A percentile compares a stretch with the other conserved stretches of the same genome.
Evolutionary conservation across 2,888 invertebrate species (phyloP).

Genomic region (Drosophila meridionalis): DNA sequence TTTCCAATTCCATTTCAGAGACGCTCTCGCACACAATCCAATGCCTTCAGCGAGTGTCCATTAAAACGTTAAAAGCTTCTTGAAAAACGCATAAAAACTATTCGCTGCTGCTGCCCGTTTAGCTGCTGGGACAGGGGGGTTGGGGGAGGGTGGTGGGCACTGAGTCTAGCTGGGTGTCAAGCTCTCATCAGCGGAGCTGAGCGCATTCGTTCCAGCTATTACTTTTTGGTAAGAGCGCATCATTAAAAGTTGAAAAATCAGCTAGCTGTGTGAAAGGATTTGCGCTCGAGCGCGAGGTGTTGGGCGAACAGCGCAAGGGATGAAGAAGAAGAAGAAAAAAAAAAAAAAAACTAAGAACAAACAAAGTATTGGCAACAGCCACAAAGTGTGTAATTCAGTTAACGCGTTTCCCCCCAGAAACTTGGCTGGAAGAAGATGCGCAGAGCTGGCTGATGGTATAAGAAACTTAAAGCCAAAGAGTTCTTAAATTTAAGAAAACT

Average conservation of each 20-base stretch:
- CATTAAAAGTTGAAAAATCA: conserved; percentile 79
- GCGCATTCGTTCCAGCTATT: conserved; percentile 34
- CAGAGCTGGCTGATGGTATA: not conserved
- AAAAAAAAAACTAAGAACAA: not conserved
- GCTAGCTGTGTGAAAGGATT: conserved; percentile 56
- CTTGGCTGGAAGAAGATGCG: not conserved
- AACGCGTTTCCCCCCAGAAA: not conserved
- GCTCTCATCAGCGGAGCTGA: not conserved
- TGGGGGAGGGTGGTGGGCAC: no score
- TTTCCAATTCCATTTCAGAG: conserved; percentile 19
- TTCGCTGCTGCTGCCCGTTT: conserved; percentile 29
- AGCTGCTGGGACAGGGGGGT: not conserved
- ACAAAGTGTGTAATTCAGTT: conserved; percentile 34
- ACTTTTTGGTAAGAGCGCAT: conserved; percentile 49
- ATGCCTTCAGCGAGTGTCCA: conserved; percentile 58
- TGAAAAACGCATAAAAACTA: conserved; percentile 76
- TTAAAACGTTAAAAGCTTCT: conserved; percentile 80
- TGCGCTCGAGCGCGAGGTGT: conserved; percentile 22
- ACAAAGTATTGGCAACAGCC: conserved; percentile 12
- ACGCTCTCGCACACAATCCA: not conserved
- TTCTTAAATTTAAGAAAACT: not conserved
- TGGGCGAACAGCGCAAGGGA: not conserved
- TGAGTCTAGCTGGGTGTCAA: not conserved
- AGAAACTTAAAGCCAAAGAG: conserved; percentile 6
- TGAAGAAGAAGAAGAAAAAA: no score